Conservation (phyloP, 2,888 invertebrate genomes). For the Ectemnius cavifrons region DNA sequence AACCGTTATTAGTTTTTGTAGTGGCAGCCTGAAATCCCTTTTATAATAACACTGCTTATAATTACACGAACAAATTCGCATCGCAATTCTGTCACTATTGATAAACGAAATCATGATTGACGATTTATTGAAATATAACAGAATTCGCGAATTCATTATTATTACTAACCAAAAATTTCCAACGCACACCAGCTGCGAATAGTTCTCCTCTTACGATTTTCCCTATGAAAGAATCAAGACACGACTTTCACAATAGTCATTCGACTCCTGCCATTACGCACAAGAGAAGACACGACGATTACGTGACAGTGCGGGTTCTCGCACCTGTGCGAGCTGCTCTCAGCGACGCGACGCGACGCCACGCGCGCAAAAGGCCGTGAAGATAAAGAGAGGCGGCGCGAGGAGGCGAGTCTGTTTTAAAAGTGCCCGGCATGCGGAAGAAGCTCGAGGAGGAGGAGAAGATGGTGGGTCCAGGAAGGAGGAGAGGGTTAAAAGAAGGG, state of each 20-base stretch:
- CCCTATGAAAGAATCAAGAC: too few relatives aligned
- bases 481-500: neutral
- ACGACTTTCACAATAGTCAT: too few relatives aligned
- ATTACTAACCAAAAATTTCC: too few relatives aligned
- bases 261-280: too few relatives aligned
- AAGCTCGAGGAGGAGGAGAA: slow-evolving; percentile 25
- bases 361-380: slow-evolving; percentile 15
- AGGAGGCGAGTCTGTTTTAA: slow-evolving; percentile 43
- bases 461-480: neutral
- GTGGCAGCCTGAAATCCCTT: slow-evolving; percentile 65
- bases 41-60: slow-evolving; percentile 63
- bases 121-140: too few relatives aligned
- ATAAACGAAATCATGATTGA: too few relatives aligned
- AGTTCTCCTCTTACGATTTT: too few relatives aligned
- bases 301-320: slow-evolving; percentile 1
- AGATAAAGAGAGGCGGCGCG: neutral
- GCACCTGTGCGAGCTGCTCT: slow-evolving; percentile 11
- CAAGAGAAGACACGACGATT: too few relatives aligned
- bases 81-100: too few relatives aligned
- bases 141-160: too few relatives aligned
- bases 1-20: slow-evolving; percentile 69
- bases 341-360: slow-evolving; percentile 26
- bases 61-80: slow-evolving; percentile 17
- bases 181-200: too few relatives aligned
- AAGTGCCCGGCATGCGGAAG: slow-evolving; percentile 56